Evolutionary conservation across 2,797 vertebrate genomes (phyloP).

Genomic region (Carcharodon carcharias): DNA sequence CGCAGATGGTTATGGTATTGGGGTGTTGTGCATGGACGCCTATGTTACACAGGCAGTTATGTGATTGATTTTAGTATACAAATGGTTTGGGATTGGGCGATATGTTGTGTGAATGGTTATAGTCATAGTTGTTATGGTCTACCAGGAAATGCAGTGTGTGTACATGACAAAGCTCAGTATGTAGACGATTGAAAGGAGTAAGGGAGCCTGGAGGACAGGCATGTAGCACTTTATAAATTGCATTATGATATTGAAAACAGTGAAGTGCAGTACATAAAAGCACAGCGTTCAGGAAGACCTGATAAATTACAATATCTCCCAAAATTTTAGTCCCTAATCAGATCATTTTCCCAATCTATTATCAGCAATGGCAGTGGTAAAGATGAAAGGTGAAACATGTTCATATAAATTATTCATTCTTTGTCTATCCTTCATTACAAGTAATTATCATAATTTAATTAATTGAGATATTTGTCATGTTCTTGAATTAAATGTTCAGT

Average conservation of each 20-base stretch:
- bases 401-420: slow-evolving; percentile 26
- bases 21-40: neutral
- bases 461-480: slow-evolving; percentile 33
- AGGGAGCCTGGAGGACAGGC: neutral
- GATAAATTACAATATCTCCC: neutral
- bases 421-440: slow-evolving; percentile 19
- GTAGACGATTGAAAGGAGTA: neutral
- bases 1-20: neutral
- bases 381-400: slow-evolving; percentile 12
- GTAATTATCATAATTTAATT: slow-evolving; percentile 34
- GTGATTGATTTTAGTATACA: neutral
- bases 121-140: neutral
- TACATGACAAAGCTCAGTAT: neutral
- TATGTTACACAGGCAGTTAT: no score
- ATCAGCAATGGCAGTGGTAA: neutral
- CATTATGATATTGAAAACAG: neutral
- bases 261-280: neutral
- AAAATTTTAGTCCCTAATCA: neutral
- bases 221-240: neutral
- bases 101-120: neutral
- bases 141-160: neutral
- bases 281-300: neutral
- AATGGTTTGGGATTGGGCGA: neutral
- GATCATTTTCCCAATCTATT: neutral
- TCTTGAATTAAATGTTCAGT: neutral